Conservation (phyloP, 2,797 vertebrate species). For the Oophaga sylvatica region DNA sequence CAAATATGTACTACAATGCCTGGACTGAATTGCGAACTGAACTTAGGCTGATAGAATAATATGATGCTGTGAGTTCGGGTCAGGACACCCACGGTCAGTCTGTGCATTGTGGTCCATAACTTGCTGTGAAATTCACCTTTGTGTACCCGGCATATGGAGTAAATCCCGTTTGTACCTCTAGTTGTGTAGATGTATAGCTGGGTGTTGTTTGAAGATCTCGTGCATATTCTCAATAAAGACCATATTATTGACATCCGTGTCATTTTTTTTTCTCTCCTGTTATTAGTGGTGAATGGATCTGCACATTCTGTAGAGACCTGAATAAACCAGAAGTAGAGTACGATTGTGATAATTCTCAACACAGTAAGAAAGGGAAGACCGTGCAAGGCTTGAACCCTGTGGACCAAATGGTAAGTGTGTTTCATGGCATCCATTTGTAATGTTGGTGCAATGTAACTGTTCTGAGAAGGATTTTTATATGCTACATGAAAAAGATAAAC, state of each 20-base stretch:
- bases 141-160: too few species aligned
- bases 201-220: too few species aligned
- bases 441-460: neutral
- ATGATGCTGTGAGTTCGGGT: too few species aligned
- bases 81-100: too few species aligned
- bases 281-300: slow-evolving; percentile 94
- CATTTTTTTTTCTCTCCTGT: slow-evolving; percentile 37
- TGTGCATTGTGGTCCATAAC: too few species aligned
- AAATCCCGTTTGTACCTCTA: too few species aligned
- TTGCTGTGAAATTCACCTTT: too few species aligned
- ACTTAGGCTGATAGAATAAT: too few species aligned
- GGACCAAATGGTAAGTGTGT: slow-evolving; percentile 87
- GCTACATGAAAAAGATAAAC: too few species aligned
- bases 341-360: slow-evolving; percentile 88
- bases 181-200: too few species aligned
- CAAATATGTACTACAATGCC: too few species aligned
- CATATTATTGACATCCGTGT: neutral
- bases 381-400: slow-evolving; percentile 84
- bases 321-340: slow-evolving; percentile 93
- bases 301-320: slow-evolving; percentile 94
- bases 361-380: slow-evolving; percentile 83
- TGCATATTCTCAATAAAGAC: neutral
- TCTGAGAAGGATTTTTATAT: neutral
- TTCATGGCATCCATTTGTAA: neutral
- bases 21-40: too few species aligned